Base-by-base conservation (phyloP, 2,113 vertebrate species). In the Dipodomys spectabilis region DNA sequence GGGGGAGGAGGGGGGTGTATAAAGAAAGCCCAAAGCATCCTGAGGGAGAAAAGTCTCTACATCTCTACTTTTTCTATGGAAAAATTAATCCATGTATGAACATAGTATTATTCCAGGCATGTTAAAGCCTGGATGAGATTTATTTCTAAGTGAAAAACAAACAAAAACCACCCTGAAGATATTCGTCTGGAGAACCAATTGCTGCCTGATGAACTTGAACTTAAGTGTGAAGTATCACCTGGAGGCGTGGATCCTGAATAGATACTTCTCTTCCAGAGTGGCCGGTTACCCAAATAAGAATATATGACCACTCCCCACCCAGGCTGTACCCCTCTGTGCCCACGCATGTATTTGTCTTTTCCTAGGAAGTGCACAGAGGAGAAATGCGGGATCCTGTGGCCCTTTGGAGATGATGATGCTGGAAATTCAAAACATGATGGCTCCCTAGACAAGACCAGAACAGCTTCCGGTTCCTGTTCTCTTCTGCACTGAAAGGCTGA, bases 361-460 rank as follows among this genome's bases (percentile, higher is more conserved):
- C 88, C 78, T 62, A 10, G 6, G 93, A 94, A 97, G 86, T 12
- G 79, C 45, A 86, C 92, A 86, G 44, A 0, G 93, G 68, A 96
- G 94, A 92, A 20, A 92, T 82, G 75, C 4, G 12, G 16, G 79
- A 27, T 74, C 12, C 65, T 60, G 2, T 84, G 93, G 94, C 95
- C 95, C 82, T 98, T 95, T 97, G 88, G 92, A 97, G 88, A 95
- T 93, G 95, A 97, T 97, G 96, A 95, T 7, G 44, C 19, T 72
- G 86, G 45, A 94, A 95, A 96, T 82, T 88, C 92, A 82, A 69
- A 87, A 94, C 95, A 90, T 88, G 85, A 97, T 84, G 94, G 90
- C 73, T 80, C 88, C 81, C 30, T 22, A 39, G 6, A 0, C 93
- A 87, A 96, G 94, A 95, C 95, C 95, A 94, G 97, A 97, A 97